Conservation (phyloP, 2,113 vertebrate species). For the Dunckerocampus dactyliophorus region DNA sequence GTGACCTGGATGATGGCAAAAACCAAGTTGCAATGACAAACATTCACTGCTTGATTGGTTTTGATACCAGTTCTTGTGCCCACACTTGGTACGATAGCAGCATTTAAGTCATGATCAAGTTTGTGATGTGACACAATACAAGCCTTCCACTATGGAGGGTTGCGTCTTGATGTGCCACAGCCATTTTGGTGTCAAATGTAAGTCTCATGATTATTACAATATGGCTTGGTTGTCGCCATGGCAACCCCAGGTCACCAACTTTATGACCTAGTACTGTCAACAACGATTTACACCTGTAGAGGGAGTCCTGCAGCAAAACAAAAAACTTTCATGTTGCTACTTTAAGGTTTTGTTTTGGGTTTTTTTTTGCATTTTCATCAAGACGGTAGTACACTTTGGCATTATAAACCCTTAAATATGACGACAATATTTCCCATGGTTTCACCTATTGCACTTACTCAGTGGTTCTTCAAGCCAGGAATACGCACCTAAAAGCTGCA, state of each 20-base stretch:
- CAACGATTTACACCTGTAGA: not conserved
- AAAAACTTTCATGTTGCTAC: not conserved
- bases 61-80: not conserved
- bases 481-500: not conserved
- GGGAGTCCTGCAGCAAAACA: not conserved
- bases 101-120: not conserved
- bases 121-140: not conserved
- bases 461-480: not conserved
- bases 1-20: conserved; percentile 44
- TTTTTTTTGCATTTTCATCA: not conserved
- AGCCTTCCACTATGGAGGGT: not conserved
- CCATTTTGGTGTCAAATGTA: not conserved
- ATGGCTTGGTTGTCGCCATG: not conserved
- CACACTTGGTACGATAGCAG: not conserved
- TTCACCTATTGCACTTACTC: no score
- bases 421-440: not conserved
- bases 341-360: no score
- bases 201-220: not conserved
- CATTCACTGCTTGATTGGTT: conserved; percentile 42
- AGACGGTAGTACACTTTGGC: no score
- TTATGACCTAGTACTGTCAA: no score
- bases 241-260: not conserved
- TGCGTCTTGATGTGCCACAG: not conserved
- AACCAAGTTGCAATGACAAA: conserved; percentile 51
- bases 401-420: no score